Percentiles rank a stretch among this genome's conserved stretches.
These are phyloP conservation scores for Glyphotaelius pellucidus DNA, from an alignment of 2,888 invertebrate genomes.

Conservation along the genomic window DNA sequence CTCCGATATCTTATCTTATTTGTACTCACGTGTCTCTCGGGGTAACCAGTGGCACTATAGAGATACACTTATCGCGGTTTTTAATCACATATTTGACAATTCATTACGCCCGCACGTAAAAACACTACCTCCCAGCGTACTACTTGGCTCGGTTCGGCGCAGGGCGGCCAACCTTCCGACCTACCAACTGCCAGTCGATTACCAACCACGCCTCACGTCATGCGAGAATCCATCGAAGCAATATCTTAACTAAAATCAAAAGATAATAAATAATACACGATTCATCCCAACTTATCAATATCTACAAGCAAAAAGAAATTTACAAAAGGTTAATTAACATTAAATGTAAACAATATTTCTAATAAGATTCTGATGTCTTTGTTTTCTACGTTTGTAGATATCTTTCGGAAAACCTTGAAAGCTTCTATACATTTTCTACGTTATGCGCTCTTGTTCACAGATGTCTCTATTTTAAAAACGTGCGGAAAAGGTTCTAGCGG, in stretches of 20 bases:
- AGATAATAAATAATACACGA: background rate
- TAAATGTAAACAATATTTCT: background rate
- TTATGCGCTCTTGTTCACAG: background rate
- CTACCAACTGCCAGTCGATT: background rate
- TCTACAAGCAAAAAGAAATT: background rate
- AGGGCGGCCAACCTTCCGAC: constrained; percentile 29
- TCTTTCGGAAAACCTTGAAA: background rate
- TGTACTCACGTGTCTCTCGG: constrained; percentile 51
- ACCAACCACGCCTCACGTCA: constrained; percentile 39
- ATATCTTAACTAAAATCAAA: background rate
- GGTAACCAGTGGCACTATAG: constrained; percentile 49
- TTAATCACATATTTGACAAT: constrained; percentile 57
- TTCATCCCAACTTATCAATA: background rate
- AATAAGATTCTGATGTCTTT: background rate
- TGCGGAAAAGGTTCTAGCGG: background rate
- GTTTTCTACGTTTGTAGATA: background rate
- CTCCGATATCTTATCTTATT: background rate
- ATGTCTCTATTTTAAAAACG: background rate
- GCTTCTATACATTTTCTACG: background rate
- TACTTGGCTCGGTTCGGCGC: constrained; percentile 40
- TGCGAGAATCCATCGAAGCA: background rate
- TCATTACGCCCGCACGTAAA: constrained; percentile 49
- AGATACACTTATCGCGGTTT: constrained; percentile 54
- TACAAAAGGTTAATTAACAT: background rate
- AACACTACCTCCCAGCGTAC: constrained; percentile 50